phyloP scores from a whole-genome alignment of 2,797 vertebrate species.

The Sebastes iracundus region DNA sequence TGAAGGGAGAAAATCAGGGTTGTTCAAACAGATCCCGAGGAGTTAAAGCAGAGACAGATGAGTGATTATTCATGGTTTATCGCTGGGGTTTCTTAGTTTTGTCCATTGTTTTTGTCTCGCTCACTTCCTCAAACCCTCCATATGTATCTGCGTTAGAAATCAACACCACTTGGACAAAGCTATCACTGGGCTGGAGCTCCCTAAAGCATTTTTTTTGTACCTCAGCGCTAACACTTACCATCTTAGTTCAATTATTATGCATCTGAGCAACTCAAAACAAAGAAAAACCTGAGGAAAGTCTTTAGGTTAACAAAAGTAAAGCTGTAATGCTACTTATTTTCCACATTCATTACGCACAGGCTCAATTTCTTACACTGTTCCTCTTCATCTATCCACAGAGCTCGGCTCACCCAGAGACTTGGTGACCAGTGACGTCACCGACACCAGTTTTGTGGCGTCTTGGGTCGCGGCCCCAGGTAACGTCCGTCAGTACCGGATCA shows the following conservation, averaged over 20 bases:
- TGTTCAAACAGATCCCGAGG: constrained; percentile 61
- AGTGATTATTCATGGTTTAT: constrained; percentile 62
- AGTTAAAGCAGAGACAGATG: constrained; percentile 65
- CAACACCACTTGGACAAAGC: constrained; percentile 29
- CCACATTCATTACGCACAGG: neutral
- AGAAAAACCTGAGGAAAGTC: neutral
- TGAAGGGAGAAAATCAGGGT: constrained; percentile 64
- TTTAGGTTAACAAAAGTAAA: constrained; percentile 8
- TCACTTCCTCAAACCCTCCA: constrained; percentile 31
- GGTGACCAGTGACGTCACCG: constrained; percentile 91
- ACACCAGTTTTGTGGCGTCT: constrained; percentile 89
- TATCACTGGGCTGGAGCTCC: neutral
- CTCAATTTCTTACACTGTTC: neutral
- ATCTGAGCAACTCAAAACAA: constrained; percentile 2
- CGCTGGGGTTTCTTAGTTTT: constrained; percentile 29
- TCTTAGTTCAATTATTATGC: constrained; percentile 8
- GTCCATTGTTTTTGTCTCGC: constrained; percentile 34
- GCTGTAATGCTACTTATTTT: neutral
- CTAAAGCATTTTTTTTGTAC: constrained; percentile 1
- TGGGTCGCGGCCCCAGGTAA: constrained; percentile 94
- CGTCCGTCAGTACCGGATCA: constrained; percentile 89
- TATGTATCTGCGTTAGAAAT: constrained; percentile 43
- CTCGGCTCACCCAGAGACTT: constrained; percentile 92
- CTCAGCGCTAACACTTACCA: neutral
- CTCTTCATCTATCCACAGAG: constrained; percentile 76